Percentiles rank a stretch among this genome's conserved stretches.
Evolutionary conservation across 2,888 invertebrate genomes (phyloP).

Genomic region (Dilophus febrilis): DNA sequence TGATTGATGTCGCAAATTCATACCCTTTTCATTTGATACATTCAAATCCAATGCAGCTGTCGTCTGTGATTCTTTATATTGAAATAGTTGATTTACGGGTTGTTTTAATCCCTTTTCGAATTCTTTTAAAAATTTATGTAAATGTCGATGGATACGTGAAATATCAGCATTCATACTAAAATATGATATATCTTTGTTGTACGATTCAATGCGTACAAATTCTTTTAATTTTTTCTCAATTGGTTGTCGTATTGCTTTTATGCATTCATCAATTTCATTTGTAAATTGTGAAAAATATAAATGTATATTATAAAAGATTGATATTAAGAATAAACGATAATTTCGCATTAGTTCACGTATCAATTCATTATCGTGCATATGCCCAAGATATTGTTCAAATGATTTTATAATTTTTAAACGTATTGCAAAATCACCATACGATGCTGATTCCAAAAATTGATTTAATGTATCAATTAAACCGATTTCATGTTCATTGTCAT

Average conservation of each 20-base stretch:
- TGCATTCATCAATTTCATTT: constrained; percentile 41
- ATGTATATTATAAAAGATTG: constrained; percentile 64
- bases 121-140: constrained; percentile 74
- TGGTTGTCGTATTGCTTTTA: constrained; percentile 53
- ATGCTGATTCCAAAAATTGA: constrained; percentile 67
- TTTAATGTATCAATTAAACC: constrained; percentile 41
- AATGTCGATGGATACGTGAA: constrained; percentile 68
- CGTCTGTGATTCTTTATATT: constrained; percentile 24
- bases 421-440: constrained; percentile 65
- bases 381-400: constrained; percentile 64
- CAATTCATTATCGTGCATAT: constrained; percentile 23
- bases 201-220: constrained; percentile 86
- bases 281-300: constrained; percentile 71
- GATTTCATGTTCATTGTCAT: no score
- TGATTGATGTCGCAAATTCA: constrained; percentile 23
- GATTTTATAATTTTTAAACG: constrained; percentile 60
- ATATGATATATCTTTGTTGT: constrained; percentile 87
- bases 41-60: constrained; percentile 24
- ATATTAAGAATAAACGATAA: constrained; percentile 29
- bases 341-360: constrained; percentile 2
- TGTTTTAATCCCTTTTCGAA: constrained; percentile 45
- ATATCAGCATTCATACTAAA: constrained; percentile 84
- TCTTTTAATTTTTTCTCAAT: constrained; percentile 86
- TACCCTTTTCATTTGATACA: constrained; percentile 19
- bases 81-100: constrained; percentile 25